Percentiles rank a stretch among this genome's conserved stretches.
These are phyloP conservation scores for Eudyptes chrysolophus DNA, from an alignment of 2,113 vertebrate genomes.

Conservation along the genomic window DNA sequence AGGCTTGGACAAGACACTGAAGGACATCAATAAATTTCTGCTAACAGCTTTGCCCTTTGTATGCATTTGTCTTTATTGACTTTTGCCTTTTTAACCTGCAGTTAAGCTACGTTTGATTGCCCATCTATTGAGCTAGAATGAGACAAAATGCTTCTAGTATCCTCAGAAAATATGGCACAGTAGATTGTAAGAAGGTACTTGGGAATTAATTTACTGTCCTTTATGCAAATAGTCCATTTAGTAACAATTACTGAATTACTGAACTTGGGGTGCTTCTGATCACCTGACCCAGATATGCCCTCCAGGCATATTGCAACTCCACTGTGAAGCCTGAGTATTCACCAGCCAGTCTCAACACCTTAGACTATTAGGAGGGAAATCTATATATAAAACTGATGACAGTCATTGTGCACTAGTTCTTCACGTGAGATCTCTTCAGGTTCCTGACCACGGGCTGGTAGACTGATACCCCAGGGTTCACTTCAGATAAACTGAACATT, in stretches of 20 bases:
- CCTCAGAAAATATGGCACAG: not conserved
- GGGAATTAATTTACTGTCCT: not conserved
- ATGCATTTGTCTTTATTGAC: not conserved
- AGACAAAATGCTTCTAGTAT: not conserved
- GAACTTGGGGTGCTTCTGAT: not conserved
- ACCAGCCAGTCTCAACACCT: not conserved
- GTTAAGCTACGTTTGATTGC: not conserved
- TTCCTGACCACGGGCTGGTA: not conserved
- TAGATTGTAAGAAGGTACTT: not conserved
- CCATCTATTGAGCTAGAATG: not conserved
- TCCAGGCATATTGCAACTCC: not conserved
- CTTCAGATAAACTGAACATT: not conserved
- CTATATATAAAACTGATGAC: not conserved
- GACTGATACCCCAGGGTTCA: not conserved
- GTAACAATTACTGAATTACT: not conserved
- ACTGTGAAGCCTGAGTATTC: not conserved
- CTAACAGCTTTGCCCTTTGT: not conserved
- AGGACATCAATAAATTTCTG: constrained; percentile 3
- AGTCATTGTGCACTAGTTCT: not conserved
- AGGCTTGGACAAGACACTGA: not conserved
- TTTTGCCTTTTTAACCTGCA: constrained; percentile 17
- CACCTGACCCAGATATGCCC: not conserved
- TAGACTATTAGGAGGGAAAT: not conserved
- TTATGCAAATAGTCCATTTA: not conserved
- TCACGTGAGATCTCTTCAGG: not conserved